Conservation (phyloP, 2,797 vertebrate genomes). For the Pseudochromis fuscus region DNA sequence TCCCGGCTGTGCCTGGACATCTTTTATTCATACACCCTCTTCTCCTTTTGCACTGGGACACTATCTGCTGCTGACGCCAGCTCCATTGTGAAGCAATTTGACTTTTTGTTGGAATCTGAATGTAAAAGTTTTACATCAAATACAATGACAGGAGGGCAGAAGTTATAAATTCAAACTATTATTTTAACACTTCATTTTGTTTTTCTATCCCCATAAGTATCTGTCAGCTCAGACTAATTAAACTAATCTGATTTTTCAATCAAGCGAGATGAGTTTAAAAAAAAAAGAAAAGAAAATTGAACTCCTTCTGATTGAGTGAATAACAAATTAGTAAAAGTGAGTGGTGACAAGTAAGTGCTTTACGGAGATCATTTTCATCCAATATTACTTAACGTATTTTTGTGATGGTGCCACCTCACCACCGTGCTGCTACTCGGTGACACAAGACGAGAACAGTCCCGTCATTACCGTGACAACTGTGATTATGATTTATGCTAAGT, state of each 20-base stretch:
- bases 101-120: not conserved
- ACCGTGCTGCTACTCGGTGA: constrained; percentile 19
- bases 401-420: constrained; percentile 10
- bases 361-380: constrained; percentile 4
- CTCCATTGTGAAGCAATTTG: constrained; percentile 14
- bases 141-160: not conserved
- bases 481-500: constrained; percentile 34
- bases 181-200: not conserved
- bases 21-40: constrained; percentile 66
- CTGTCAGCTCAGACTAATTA: constrained; percentile 16
- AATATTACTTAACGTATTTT: not conserved
- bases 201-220: not conserved
- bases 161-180: not conserved
- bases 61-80: constrained; percentile 19
- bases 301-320: not conserved
- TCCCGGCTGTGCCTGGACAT: constrained; percentile 44
- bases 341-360: not conserved
- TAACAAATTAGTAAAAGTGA: constrained; percentile 7
- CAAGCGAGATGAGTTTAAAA: not conserved
- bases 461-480: constrained; percentile 18
- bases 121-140: not conserved
- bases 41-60: constrained; percentile 37
- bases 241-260: constrained; percentile 4
- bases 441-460: constrained; percentile 5
- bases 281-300: not conserved